These are phyloP conservation scores for Excalfactoria chinensis DNA, from an alignment of 2,113 vertebrate genomes.

Conservation along the genomic window DNA sequence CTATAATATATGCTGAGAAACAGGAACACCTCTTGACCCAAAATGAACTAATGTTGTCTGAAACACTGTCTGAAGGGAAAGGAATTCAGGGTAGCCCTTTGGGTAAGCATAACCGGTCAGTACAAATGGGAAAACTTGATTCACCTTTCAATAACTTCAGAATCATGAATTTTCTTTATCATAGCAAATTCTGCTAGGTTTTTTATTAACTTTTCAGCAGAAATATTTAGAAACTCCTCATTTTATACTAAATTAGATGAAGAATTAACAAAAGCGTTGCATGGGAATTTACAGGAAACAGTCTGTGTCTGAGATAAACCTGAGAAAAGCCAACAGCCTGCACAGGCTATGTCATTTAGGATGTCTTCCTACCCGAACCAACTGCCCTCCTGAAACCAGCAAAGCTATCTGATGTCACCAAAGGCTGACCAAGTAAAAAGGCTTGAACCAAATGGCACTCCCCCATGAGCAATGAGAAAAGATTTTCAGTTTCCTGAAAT, in stretches of 20 bases:
- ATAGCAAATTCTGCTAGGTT: background rate
- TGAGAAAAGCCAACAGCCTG: background rate
- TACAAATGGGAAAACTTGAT: background rate
- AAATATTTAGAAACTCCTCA: background rate
- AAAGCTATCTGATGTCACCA: background rate
- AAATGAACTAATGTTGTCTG: background rate
- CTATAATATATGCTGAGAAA: background rate
- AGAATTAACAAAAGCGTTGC: background rate
- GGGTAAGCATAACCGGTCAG: background rate
- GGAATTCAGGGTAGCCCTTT: background rate
- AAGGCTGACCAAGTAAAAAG: background rate
- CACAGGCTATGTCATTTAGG: background rate
- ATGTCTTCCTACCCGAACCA: background rate
- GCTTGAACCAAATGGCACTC: background rate
- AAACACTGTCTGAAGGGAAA: background rate
- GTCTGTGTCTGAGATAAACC: background rate
- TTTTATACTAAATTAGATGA: background rate
- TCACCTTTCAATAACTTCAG: background rate
- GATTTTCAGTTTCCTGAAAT: background rate
- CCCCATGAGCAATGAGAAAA: background rate
- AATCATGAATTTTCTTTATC: background rate
- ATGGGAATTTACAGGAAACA: background rate
- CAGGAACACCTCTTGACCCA: background rate
- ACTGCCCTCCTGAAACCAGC: background rate
- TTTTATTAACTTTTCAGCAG: background rate